Base-by-base conservation (phyloP, 2,888 invertebrate species). In the Tridacna crocea region DNA sequence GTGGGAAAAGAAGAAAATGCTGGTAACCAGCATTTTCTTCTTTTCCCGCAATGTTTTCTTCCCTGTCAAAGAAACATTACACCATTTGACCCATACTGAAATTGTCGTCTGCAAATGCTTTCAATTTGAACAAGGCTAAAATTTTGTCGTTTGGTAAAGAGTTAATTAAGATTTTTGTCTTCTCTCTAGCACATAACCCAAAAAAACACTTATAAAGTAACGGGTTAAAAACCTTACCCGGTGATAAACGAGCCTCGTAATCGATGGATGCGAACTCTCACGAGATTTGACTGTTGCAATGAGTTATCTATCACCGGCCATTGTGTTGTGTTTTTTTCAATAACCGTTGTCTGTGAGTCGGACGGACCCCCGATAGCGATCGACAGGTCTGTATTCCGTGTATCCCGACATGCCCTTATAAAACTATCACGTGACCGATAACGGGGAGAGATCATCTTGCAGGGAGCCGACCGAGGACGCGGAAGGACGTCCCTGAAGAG, bases 351-450 rank as follows among this genome's bases (percentile, higher is more conserved):
- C 55, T n/a, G n/a, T 19, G n/a, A 55, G 17, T 19, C 1, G 55
- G 55, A 55, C 55, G n/a, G 55, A 55, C 17, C n/a, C n/a, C 46
- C 27, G 77, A 77, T 77, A 77, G 72, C 46, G 24, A 83, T 83
- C 79, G 76, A 66, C 75, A 79, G 72, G 74, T 73, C 55, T 61
- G 65, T 63, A 36, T 36, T 8, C 36, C 36, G 8, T 36, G 36
- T 36, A 73, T 76, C 76, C 82, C 72, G 68, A 51, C 72, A 83
- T 77, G 77, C 82, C 79, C 82, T 79, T 63, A 79, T 76, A 58
- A 60, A 79, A 63, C 72, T 79, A 65, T 81, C 84, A 84, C 81
- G 78, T 84, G 81, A 84, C 80, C 72, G 36, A 76, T 79, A 70
- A 72, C 63, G 73, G 68, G 46, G 22, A 12, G 68, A 3, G 68